A percentile compares a stretch with the other conserved stretches of the same genome.
Evolutionary conservation across 2,113 vertebrate species (phyloP).

Genomic region (Chamaea fasciata): DNA sequence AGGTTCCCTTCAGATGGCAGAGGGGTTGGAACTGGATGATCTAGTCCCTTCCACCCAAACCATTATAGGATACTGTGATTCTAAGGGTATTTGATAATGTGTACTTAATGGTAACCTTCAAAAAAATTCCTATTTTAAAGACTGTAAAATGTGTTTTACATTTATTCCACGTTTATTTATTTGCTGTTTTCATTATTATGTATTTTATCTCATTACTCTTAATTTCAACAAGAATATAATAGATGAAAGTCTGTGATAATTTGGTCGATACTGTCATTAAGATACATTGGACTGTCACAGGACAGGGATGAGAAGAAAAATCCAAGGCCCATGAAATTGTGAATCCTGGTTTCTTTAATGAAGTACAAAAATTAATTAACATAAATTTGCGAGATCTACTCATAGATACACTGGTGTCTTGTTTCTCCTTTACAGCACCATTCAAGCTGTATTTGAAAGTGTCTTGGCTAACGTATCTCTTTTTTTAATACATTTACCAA

Average conservation of each 20-base stretch:
- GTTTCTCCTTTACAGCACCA: not conserved
- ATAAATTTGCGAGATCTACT: not conserved
- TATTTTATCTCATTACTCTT: not conserved
- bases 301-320: not conserved
- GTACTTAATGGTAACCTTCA: not conserved
- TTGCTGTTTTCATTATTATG: not conserved
- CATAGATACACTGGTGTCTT: not conserved
- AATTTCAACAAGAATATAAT: not conserved
- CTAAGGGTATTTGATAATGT: not conserved
- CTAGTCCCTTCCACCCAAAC: not conserved
- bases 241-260: not conserved
- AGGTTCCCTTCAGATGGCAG: not conserved
- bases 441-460: not conserved
- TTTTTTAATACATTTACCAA: not conserved
- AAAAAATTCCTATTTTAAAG: not conserved
- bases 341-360: not conserved
- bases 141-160: not conserved
- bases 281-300: not conserved
- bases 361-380: slow-evolving; percentile 14
- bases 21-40: not conserved
- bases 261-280: not conserved
- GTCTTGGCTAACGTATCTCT: not conserved
- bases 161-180: not conserved
- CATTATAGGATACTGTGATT: not conserved
- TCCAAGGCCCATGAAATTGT: not conserved